phyloP scores from a whole-genome alignment of 2,888 invertebrate genomes.

The Nowickia ferox region DNA sequence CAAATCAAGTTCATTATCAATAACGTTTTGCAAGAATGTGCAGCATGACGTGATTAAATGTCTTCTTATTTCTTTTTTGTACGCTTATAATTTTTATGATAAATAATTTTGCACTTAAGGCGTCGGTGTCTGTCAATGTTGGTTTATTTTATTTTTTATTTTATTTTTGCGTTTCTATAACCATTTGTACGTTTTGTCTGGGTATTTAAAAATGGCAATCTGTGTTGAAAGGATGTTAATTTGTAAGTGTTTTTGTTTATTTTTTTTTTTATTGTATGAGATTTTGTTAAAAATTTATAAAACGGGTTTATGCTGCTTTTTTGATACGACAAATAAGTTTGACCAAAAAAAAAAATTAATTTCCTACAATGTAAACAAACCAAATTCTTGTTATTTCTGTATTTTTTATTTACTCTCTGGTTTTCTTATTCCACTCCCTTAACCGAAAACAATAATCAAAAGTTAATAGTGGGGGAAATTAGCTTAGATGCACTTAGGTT shows the following conservation, averaged over 20 bases:
- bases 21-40: slow-evolving; percentile 40
- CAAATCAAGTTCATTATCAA: slow-evolving; percentile 71
- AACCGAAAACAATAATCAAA: slow-evolving; percentile 34
- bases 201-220: slow-evolving; percentile 14
- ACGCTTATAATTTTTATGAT: slow-evolving; percentile 26
- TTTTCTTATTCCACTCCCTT: slow-evolving; percentile 50
- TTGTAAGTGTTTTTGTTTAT: background rate
- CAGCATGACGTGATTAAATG: slow-evolving; percentile 36
- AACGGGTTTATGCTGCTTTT: slow-evolving; percentile 42
- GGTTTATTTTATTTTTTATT: background rate
- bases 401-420: slow-evolving; percentile 42
- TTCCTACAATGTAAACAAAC: slow-evolving; percentile 68
- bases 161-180: background rate
- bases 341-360: slow-evolving; percentile 35
- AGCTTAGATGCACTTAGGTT: slow-evolving; percentile 8
- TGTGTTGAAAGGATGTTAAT: slow-evolving; percentile 5
- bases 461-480: background rate
- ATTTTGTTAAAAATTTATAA: slow-evolving; percentile 12
- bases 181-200: background rate
- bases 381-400: slow-evolving; percentile 59
- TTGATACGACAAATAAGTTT: background rate
- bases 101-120: slow-evolving; percentile 49
- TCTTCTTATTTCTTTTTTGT: background rate
- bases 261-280: background rate
- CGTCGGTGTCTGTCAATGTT: slow-evolving; percentile 44